Conservation (phyloP, 2,888 invertebrate genomes). For the Cheilosia impressa region DNA sequence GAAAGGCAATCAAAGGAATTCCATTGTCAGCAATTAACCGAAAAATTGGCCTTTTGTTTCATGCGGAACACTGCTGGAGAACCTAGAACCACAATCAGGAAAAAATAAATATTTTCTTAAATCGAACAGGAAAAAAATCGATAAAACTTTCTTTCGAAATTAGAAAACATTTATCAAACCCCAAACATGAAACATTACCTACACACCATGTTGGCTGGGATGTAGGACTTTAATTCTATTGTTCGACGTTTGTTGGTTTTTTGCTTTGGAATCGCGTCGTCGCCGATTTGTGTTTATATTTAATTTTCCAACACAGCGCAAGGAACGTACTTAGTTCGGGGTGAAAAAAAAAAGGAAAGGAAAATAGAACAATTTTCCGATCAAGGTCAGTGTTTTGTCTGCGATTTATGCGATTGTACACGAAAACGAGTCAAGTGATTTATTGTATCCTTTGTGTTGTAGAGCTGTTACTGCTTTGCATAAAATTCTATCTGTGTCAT, state of each 20-base stretch:
- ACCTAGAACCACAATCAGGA: constrained; percentile 11
- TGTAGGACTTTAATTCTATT: constrained; percentile 25
- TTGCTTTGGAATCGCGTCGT: constrained; percentile 10
- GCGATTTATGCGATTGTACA: constrained; percentile 51
- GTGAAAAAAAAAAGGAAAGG: constrained; percentile 10
- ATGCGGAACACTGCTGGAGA: constrained; percentile 7
- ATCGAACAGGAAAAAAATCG: constrained; percentile 39
- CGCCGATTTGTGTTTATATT: constrained; percentile 43
- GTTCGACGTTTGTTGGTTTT: constrained; percentile 8
- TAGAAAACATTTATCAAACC: constrained; percentile 27
- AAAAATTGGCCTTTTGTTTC: constrained; percentile 2
- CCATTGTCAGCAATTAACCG: constrained; percentile 29
- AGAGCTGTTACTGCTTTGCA: constrained; percentile 17
- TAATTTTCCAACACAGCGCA: constrained; percentile 1
- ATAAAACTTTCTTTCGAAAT: constrained; percentile 42
- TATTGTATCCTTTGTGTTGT: constrained; percentile 51
- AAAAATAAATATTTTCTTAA: constrained; percentile 13
- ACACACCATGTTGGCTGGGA: constrained; percentile 15
- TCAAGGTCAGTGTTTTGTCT: constrained; percentile 59
- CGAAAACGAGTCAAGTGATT: constrained; percentile 42
- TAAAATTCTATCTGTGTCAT: constrained; percentile 16
- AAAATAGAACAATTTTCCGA: constrained; percentile 23
- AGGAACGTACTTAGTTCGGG: not conserved
- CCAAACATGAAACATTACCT: not conserved
- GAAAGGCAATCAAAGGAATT: constrained; percentile 1